Conservation (phyloP, 2,888 invertebrate species). For the Podabrus alpinus region DNA sequence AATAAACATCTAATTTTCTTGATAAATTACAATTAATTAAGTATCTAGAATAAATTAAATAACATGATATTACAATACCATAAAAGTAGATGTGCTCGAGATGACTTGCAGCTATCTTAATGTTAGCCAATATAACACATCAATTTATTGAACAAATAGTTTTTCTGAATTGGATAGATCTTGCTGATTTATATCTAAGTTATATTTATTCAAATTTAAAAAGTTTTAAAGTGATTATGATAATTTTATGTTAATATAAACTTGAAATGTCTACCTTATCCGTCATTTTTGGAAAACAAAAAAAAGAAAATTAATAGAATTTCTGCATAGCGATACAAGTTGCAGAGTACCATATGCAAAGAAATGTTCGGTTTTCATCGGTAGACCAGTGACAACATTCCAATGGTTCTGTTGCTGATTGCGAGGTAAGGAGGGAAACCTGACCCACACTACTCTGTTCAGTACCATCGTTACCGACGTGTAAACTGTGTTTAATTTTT, state of each 20-base stretch:
- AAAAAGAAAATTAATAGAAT: slow-evolving; percentile 10
- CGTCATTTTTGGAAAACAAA: not conserved
- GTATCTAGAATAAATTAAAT: not conserved
- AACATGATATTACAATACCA: too few relatives aligned
- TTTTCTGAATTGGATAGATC: not conserved
- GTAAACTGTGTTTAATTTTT: slow-evolving; percentile 19
- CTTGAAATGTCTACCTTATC: not conserved
- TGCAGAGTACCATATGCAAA: slow-evolving; percentile 8
- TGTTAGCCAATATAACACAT: not conserved
- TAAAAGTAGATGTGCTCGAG: not conserved
- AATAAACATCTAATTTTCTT: not conserved
- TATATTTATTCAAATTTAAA: not conserved
- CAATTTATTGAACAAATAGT: not conserved
- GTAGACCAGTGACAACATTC: slow-evolving; percentile 53
- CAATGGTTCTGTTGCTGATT: slow-evolving; percentile 38
- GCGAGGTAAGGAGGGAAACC: slow-evolving; percentile 37
- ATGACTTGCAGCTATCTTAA: not conserved
- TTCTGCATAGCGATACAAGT: slow-evolving; percentile 12
- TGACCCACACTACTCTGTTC: slow-evolving; percentile 39
- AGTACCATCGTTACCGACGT: slow-evolving; percentile 36
- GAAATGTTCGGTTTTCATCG: slow-evolving; percentile 41
- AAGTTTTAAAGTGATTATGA: not conserved
- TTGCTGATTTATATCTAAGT: not conserved
- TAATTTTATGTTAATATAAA: not conserved
- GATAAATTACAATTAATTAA: not conserved